Base-by-base conservation (phyloP, 2,113 vertebrate species). In the Chamaetylas fuelleborni region DNA sequence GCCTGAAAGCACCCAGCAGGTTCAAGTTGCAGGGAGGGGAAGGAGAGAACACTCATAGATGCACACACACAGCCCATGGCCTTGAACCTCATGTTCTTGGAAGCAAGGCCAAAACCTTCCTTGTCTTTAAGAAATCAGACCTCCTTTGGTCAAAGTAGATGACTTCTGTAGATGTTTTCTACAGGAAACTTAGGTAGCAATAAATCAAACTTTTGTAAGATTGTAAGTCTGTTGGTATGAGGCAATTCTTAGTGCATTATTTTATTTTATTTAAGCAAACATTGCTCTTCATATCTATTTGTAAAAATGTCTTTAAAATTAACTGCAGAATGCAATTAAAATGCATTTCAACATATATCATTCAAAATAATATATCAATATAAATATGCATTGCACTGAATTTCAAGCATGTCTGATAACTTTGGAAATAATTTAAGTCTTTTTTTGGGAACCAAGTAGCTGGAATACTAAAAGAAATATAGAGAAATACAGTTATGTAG, bases 21-120 rank as follows among this genome's bases (percentile, higher is more conserved):
- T 61, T 95, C 86, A 80, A 69, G 67, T 90, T 90, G 74, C 91
- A 90, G 62, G 62, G 82, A 88, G 79, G 57, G 80, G 57, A 81
- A 76, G 66, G 43, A 56, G 29, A 33, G 74, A 51, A 26, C 47
- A 58, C 19, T 64, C 26, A 33, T 2, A 57, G 7, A 70, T 16
- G 51, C 29, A 81, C 57, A 53, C 19, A 51, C 4, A 0, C 34
- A 85, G 31, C 36, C 40, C 61, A 12, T 0, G 2, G 51, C 43
- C 78, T 6, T 26, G 33, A 56, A 60, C 40, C 40, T n/a, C 62
- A 11, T 3, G 19, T 29, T 81, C 57, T 60, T 56, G 56, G 57
- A 64, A 89, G 50, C 24, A 42, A 84, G 23, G 53, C 28, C 51
- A 57, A 76, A 72, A 53, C 29, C 11, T 43, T 71, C 80, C 33